Conservation (phyloP, 2,113 vertebrate genomes). For the Dicentrarchus labrax region DNA sequence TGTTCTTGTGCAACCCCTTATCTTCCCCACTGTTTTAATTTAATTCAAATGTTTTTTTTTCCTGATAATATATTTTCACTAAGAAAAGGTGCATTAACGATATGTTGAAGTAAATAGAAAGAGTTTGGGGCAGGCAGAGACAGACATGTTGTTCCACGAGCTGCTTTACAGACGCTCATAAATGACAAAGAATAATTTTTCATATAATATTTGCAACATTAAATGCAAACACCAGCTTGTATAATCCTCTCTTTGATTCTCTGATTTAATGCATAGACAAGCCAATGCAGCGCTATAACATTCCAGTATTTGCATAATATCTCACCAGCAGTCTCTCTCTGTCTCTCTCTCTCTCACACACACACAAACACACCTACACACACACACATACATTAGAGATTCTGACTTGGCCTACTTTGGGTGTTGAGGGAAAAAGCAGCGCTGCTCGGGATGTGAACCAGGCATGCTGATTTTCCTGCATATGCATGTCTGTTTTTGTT, state of each 20-base stretch:
- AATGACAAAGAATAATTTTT: slow-evolving; percentile 31
- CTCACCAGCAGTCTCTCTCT: slow-evolving; percentile 21
- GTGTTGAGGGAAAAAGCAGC: slow-evolving; percentile 21
- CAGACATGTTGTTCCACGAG: slow-evolving; percentile 21
- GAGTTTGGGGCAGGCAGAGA: slow-evolving; percentile 2
- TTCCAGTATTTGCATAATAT: slow-evolving; percentile 43
- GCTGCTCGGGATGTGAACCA: slow-evolving; percentile 17
- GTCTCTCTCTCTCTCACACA: slow-evolving; percentile 7
- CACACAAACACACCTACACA: slow-evolving; percentile 30
- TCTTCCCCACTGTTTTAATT: slow-evolving; percentile 4
- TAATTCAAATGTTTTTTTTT: slow-evolving; percentile 1
- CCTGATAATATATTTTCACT: neutral
- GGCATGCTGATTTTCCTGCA: slow-evolving; percentile 25
- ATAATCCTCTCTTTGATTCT: slow-evolving; percentile 44
- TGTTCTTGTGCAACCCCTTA: neutral
- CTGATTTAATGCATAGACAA: slow-evolving; percentile 50
- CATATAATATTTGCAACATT: slow-evolving; percentile 4
- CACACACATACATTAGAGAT: slow-evolving; percentile 43
- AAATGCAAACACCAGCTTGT: slow-evolving; percentile 27
- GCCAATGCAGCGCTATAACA: slow-evolving; percentile 29
- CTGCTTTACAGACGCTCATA: slow-evolving; percentile 10
- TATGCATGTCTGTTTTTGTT: slow-evolving; percentile 17
- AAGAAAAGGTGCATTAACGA: neutral
- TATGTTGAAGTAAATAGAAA: neutral
- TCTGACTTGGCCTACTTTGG: slow-evolving; percentile 69